Evolutionary conservation across 2,113 vertebrate genomes (phyloP).

Genomic region (Syrmaticus mikado): DNA sequence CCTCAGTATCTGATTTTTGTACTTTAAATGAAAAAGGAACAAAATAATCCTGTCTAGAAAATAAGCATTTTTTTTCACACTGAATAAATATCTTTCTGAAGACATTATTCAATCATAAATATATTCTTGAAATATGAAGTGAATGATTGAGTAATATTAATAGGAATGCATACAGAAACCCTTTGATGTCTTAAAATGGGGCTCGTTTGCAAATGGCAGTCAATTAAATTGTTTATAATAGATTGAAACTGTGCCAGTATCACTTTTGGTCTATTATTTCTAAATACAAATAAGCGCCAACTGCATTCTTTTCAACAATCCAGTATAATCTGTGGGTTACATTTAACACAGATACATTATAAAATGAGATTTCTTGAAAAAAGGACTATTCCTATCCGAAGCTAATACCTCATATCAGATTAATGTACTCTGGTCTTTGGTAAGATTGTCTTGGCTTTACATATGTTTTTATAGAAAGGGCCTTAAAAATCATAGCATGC

Average conservation of each 20-base stretch:
- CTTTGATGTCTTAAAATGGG: neutral
- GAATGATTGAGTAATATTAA: neutral
- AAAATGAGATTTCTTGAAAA: neutral
- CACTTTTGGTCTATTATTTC: neutral
- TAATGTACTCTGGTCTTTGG: neutral
- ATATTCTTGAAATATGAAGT: neutral
- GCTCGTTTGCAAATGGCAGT: neutral
- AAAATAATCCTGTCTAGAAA: neutral
- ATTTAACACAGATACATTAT: neutral
- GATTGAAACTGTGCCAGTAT: neutral
- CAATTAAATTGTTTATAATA: conserved; percentile 9
- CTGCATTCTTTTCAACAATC: neutral
- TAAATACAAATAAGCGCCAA: neutral
- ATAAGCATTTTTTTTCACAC: neutral
- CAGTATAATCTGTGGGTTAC: neutral
- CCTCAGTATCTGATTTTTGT: neutral
- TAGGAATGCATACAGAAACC: neutral
- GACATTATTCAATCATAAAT: neutral
- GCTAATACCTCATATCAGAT: neutral
- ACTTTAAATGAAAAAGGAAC: neutral
- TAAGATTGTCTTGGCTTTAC: neutral
- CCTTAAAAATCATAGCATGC: neutral
- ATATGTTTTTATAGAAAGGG: neutral
- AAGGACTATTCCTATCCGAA: neutral
- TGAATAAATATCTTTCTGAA: neutral